These are phyloP conservation scores for Brachypterus glaber DNA, from an alignment of 2,888 invertebrate genomes.

Conservation along the genomic window DNA sequence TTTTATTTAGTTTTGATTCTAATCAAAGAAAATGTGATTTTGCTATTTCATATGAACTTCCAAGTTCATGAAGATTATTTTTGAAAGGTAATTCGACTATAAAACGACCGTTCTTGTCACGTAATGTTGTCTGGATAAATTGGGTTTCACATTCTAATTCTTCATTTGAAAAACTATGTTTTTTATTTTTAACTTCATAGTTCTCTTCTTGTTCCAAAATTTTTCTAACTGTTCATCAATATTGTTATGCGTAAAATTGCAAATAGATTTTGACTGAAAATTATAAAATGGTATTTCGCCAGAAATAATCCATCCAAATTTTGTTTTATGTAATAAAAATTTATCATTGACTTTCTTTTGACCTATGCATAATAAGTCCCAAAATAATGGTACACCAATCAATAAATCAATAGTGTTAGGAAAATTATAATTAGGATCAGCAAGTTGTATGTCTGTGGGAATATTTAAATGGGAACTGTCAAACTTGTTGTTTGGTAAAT, in stretches of 20 bases:
- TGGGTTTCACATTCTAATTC: slow-evolving; percentile 1
- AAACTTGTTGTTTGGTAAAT: too few relatives aligned
- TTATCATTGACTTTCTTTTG: too few relatives aligned
- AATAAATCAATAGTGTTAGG: too few relatives aligned
- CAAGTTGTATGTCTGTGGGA: too few relatives aligned
- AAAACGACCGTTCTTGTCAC: slow-evolving; percentile 3
- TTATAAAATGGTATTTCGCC: not conserved
- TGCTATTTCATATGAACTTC: slow-evolving; percentile 8
- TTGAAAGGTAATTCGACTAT: slow-evolving; percentile 7
- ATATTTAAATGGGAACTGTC: too few relatives aligned
- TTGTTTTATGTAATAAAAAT: slow-evolving; percentile 5
- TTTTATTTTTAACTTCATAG: too few relatives aligned
- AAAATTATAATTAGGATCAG: too few relatives aligned
- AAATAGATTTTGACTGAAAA: too few relatives aligned
- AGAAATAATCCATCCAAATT: slow-evolving; percentile 7
- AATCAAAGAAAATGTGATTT: slow-evolving; percentile 3
- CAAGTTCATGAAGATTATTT: slow-evolving; percentile 3
- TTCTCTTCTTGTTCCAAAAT: slow-evolving; percentile 7
- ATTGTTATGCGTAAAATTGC: not conserved
- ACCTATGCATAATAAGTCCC: too few relatives aligned
- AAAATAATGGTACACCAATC: too few relatives aligned
- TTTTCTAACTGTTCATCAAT: slow-evolving; percentile 7
- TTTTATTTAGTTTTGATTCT: slow-evolving; percentile 2
- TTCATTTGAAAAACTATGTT: too few relatives aligned
- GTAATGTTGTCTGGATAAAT: slow-evolving; percentile 2